Evolutionary conservation across 2,797 vertebrate genomes (phyloP).

Genomic region (Vireo griseus): DNA sequence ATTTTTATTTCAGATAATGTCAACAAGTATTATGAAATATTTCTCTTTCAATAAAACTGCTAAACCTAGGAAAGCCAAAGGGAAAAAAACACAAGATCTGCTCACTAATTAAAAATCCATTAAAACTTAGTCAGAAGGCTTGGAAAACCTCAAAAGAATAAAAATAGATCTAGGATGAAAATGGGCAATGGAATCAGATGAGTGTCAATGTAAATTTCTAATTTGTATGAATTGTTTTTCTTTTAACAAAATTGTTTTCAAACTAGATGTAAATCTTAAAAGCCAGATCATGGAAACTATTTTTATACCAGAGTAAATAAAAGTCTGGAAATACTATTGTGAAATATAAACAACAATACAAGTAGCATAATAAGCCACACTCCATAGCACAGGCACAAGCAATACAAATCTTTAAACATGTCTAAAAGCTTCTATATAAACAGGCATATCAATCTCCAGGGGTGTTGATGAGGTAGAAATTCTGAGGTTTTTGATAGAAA

Average conservation of each 20-base stretch:
- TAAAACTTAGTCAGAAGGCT: constrained; percentile 19
- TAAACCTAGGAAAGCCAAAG: constrained; percentile 6
- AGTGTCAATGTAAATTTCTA: not conserved
- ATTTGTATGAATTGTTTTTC: not conserved
- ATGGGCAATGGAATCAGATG: constrained; percentile 6
- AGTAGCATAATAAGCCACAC: not conserved
- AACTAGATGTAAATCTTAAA: constrained; percentile 23
- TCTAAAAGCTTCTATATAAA: not conserved
- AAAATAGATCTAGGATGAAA: constrained; percentile 12
- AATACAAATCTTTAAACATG: not conserved
- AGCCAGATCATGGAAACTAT: constrained; percentile 11
- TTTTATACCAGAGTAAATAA: constrained; percentile 47
- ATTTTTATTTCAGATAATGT: constrained; percentile 56
- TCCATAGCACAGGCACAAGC: not conserved
- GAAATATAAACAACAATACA: constrained; percentile 36
- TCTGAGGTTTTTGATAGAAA: not conserved
- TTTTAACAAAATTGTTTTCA: constrained; percentile 11
- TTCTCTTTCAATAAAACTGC: constrained; percentile 32
- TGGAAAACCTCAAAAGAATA: constrained; percentile 32
- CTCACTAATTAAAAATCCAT: constrained; percentile 42
- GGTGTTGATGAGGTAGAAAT: not conserved
- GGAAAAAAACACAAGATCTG: not conserved
- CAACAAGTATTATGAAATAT: constrained; percentile 55
- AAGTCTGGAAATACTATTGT: constrained; percentile 14
- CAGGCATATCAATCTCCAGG: not conserved